These are phyloP conservation scores for Drosophila algonquin DNA, from an alignment of 2,888 invertebrate species.

Conservation along the genomic window DNA sequence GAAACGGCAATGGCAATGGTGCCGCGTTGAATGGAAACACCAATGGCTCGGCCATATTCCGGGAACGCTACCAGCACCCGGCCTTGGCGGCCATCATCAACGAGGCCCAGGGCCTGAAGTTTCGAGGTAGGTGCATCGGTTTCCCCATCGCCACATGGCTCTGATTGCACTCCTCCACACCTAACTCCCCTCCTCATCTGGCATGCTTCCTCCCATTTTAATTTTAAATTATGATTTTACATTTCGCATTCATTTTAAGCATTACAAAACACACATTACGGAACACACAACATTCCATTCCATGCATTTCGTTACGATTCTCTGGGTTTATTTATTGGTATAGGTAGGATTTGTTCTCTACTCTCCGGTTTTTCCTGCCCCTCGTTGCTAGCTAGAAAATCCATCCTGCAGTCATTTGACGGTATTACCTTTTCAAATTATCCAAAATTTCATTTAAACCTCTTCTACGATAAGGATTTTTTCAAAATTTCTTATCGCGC, in stretches of 20 bases:
- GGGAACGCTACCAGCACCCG: conserved; percentile 83
- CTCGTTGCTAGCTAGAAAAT: too few relatives aligned
- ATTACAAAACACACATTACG: background rate
- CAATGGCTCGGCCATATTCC: conserved; percentile 77
- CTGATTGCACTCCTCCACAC: conserved; percentile 2
- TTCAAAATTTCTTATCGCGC: too few relatives aligned
- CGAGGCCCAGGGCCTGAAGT: conserved; percentile 83
- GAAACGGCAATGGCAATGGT: conserved; percentile 71
- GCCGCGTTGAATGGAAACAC: conserved; percentile 70
- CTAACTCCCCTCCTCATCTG: conserved; percentile 21
- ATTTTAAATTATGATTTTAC: conserved; percentile 12
- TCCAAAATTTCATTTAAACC: too few relatives aligned
- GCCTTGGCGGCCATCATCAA: conserved; percentile 83
- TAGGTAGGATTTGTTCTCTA: too few relatives aligned
- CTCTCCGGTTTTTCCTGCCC: too few relatives aligned
- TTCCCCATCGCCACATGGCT: conserved; percentile 1
- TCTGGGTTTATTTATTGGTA: too few relatives aligned
- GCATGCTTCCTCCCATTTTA: conserved; percentile 28
- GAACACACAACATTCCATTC: background rate
- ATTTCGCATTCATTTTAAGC: background rate
- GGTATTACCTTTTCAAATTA: too few relatives aligned
- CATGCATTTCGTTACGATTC: too few relatives aligned
- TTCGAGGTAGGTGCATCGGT: conserved; percentile 77
- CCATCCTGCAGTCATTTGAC: too few relatives aligned
- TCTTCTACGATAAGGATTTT: too few relatives aligned